Percentiles rank a stretch among this genome's conserved stretches.
phyloP scores from a whole-genome alignment of 2,888 invertebrate genomes.

The Pheosia gnoma region DNA sequence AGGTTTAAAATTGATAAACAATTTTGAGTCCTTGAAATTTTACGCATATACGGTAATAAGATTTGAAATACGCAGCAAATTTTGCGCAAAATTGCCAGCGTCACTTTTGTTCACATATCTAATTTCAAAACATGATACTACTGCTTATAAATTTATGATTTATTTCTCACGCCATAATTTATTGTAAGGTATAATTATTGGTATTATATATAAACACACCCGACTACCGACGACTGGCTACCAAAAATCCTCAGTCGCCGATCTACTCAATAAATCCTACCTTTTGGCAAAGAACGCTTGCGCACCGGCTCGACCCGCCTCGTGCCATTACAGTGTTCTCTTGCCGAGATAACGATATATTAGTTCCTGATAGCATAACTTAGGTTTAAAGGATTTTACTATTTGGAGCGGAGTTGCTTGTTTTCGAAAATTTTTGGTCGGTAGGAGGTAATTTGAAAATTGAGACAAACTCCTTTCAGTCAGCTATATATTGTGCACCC shows the following conservation, averaged over 20 bases:
- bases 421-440: constrained; percentile 10
- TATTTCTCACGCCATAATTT: background rate
- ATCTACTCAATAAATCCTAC: constrained; percentile 28
- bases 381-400: constrained; percentile 52
- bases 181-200: too few relatives aligned
- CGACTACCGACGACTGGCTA: background rate
- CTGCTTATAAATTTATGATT: background rate
- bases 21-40: too few relatives aligned
- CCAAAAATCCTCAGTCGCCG: constrained; percentile 2
- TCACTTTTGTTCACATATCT: background rate
- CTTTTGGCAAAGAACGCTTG: constrained; percentile 27
- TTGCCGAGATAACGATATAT: constrained; percentile 63
- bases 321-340: constrained; percentile 49
- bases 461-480: too few relatives aligned
- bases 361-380: constrained; percentile 45
- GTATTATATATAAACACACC: too few relatives aligned
- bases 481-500: too few relatives aligned
- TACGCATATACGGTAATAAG: too few relatives aligned
- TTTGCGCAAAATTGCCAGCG: background rate
- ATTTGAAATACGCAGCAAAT: background rate
- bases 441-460: background rate
- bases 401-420: constrained; percentile 19
- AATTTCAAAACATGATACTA: background rate
- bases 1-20: too few relatives aligned
- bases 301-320: background rate